Evolutionary conservation across 1,140 invertebrate genomes (phyloP).

Genomic region (Acromyrmex echinatior): DNA sequence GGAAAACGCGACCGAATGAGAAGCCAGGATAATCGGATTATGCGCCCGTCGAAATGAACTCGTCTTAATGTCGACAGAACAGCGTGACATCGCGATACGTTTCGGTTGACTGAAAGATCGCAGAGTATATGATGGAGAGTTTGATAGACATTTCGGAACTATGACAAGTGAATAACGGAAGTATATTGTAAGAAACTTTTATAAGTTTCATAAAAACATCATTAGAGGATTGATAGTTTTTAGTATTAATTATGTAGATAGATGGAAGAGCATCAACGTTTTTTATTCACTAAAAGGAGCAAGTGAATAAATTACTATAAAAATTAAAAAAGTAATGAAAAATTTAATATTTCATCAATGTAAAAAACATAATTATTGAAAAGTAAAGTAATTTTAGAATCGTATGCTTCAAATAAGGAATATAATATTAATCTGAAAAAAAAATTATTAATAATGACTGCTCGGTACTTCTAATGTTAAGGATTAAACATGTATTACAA

Average conservation of each 20-base stretch:
- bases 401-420: too few species aligned
- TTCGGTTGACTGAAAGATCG: conserved; percentile 46
- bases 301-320: too few species aligned
- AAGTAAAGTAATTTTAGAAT: too few species aligned
- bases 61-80: conserved; percentile 50
- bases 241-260: background rate
- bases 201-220: background rate
- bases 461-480: too few species aligned
- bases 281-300: too few species aligned
- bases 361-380: too few species aligned
- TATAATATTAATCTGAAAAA: too few species aligned
- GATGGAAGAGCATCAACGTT: too few species aligned
- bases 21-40: conserved; percentile 57
- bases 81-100: conserved; percentile 52
- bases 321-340: too few species aligned
- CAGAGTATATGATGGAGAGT: background rate
- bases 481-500: background rate
- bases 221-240: background rate
- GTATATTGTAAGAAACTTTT: background rate
- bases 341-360: too few species aligned
- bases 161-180: conserved; percentile 13
- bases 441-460: too few species aligned
- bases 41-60: conserved; percentile 55
- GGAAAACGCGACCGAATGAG: conserved; percentile 51
- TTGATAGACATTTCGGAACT: conserved; percentile 30